These are phyloP conservation scores for Pseudochirops cupreus DNA, from an alignment of 2,797 vertebrate genomes.

Conservation along the genomic window DNA sequence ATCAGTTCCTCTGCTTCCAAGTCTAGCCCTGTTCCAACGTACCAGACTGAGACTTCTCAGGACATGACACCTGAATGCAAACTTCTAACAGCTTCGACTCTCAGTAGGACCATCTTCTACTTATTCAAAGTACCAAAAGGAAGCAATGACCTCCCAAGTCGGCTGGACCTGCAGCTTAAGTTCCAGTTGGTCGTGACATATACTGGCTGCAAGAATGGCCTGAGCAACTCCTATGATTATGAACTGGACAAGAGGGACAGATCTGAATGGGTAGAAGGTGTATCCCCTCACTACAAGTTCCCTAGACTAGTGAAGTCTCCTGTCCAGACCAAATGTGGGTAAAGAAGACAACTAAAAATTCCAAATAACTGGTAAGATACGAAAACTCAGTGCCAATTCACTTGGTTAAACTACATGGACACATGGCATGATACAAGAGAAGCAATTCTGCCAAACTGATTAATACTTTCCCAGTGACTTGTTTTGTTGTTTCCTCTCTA, in stretches of 20 bases:
- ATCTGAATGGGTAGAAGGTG: not conserved
- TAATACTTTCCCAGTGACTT: not conserved
- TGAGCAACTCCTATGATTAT: not conserved
- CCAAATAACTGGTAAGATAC: not conserved
- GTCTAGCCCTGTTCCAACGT: not conserved
- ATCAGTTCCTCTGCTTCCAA: not conserved
- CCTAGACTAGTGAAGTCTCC: not conserved
- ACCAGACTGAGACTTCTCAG: not conserved
- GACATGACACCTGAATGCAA: slow-evolving; percentile 36
- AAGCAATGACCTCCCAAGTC: not conserved
- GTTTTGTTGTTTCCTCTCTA: not conserved
- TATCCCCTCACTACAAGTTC: not conserved
- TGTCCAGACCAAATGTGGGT: not conserved
- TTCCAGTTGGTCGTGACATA: not conserved
- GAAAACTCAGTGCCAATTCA: not conserved
- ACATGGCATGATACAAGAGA: not conserved
- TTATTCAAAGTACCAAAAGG: slow-evolving; percentile 27
- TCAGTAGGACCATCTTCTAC: slow-evolving; percentile 31
- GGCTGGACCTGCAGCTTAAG: not conserved
- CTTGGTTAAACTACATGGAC: not conserved
- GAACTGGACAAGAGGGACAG: not conserved
- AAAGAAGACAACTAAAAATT: not conserved
- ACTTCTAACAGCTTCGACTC: slow-evolving; percentile 27
- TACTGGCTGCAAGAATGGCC: not conserved
- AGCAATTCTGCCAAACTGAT: not conserved